These are phyloP conservation scores for Ictalurus punctatus DNA, from an alignment of 2,113 vertebrate species.

Conservation along the genomic window DNA sequence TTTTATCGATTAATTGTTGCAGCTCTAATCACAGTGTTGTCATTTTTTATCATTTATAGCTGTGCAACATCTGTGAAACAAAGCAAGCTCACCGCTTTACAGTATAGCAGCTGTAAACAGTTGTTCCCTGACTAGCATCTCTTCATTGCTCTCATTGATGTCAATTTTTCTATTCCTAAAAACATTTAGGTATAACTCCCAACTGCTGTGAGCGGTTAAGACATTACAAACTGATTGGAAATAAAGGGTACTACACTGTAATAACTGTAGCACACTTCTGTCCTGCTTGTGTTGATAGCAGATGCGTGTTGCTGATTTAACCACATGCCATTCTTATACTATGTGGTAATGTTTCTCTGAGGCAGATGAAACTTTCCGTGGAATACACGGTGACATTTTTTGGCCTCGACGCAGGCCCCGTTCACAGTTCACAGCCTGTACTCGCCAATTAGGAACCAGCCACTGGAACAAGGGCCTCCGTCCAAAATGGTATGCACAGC, in stretches of 20 bases:
- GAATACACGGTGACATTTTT: neutral
- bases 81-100: neutral
- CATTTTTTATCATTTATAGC: neutral
- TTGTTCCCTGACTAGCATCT: neutral
- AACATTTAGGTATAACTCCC: conserved; percentile 56
- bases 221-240: neutral
- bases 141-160: neutral
- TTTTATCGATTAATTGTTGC: too few relatives aligned
- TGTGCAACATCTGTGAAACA: neutral
- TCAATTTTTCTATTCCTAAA: conserved; percentile 3
- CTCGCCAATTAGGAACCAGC: neutral
- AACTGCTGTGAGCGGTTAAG: neutral
- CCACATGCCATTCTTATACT: neutral
- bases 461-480: neutral
- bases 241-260: neutral
- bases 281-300: neutral
- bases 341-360: neutral
- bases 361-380: neutral
- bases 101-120: neutral
- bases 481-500: neutral
- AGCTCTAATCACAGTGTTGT: neutral
- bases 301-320: neutral
- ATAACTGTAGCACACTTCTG: neutral
- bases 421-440: neutral
- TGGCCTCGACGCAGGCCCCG: neutral